phyloP scores from a whole-genome alignment of 2,113 vertebrate genomes.

The Sula dactylatra region DNA sequence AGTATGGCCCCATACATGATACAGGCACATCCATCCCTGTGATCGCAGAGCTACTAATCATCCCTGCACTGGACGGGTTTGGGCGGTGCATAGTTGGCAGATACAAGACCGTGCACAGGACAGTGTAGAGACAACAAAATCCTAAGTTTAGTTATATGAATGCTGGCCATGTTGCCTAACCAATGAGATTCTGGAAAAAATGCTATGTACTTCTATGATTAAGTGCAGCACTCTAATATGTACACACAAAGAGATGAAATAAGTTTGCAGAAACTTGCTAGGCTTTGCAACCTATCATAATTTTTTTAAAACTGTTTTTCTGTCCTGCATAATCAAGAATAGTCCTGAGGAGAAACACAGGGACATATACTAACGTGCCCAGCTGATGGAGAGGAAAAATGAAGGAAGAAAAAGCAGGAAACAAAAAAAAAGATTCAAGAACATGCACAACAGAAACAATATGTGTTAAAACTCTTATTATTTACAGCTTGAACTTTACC shows the following conservation, averaged over 20 bases:
- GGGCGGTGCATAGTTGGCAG: background rate
- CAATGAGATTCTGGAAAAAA: background rate
- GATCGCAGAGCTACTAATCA: background rate
- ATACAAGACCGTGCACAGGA: background rate
- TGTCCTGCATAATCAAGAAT: background rate
- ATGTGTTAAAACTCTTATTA: background rate
- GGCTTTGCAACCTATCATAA: background rate
- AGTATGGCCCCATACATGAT: no score
- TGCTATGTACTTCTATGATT: background rate
- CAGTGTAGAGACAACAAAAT: background rate
- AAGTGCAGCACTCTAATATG: background rate
- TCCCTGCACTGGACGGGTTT: background rate
- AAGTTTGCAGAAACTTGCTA: background rate
- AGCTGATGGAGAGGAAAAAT: background rate
- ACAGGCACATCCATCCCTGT: no score
- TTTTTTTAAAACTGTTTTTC: background rate
- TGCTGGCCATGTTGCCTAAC: background rate
- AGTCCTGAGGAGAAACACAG: background rate
- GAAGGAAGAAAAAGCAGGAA: background rate
- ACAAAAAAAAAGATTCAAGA: background rate
- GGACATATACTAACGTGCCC: background rate
- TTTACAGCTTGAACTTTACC: background rate
- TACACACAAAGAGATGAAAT: background rate
- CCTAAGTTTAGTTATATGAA: background rate
- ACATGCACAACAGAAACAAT: background rate